Evolutionary conservation across 1,140 invertebrate species (phyloP).

Genomic region (Tribolium madens): DNA sequence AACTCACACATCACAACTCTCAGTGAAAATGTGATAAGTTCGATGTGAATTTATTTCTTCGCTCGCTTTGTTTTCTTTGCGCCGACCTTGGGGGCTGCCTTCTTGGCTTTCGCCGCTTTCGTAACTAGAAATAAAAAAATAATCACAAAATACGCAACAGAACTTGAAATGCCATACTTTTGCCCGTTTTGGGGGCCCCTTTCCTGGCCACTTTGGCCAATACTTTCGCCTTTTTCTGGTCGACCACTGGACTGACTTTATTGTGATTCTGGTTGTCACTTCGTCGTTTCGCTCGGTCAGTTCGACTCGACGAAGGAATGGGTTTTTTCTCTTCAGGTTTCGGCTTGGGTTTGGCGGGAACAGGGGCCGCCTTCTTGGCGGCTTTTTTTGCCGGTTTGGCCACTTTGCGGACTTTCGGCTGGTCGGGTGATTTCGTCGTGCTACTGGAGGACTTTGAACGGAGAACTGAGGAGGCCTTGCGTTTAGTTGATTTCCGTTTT

Average conservation of each 20-base stretch:
- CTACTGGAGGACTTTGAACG: conserved; percentile 40
- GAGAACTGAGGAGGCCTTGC: conserved; percentile 53
- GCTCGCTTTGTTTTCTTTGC: not conserved
- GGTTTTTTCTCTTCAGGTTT: conserved; percentile 15
- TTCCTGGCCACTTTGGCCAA: conserved; percentile 63
- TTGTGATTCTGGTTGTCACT: conserved; percentile 46
- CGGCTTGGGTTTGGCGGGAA: conserved; percentile 31
- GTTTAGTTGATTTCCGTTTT: conserved; percentile 69
- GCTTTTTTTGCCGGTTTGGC: conserved; percentile 44
- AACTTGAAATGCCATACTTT: conserved; percentile 49
- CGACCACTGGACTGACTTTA: conserved; percentile 59
- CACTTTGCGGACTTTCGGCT: conserved; percentile 58
- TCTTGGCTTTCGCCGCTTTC: not conserved
- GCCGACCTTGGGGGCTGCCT: conserved; percentile 14
- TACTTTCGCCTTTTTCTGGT: conserved; percentile 64
- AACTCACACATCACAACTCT: conserved; percentile 33
- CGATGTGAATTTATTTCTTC: conserved; percentile 8
- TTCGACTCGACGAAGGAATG: conserved; percentile 35
- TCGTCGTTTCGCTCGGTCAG: conserved; percentile 48
- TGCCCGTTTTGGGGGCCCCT: conserved; percentile 44
- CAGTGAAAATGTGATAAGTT: conserved; percentile 30
- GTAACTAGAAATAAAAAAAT: too few species aligned
- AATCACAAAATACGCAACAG: too few species aligned
- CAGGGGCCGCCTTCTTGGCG: conserved; percentile 35
- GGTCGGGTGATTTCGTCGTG: conserved; percentile 56